These are phyloP conservation scores for Nomada ferruginata DNA, from an alignment of 2,888 invertebrate genomes.

Conservation along the genomic window DNA sequence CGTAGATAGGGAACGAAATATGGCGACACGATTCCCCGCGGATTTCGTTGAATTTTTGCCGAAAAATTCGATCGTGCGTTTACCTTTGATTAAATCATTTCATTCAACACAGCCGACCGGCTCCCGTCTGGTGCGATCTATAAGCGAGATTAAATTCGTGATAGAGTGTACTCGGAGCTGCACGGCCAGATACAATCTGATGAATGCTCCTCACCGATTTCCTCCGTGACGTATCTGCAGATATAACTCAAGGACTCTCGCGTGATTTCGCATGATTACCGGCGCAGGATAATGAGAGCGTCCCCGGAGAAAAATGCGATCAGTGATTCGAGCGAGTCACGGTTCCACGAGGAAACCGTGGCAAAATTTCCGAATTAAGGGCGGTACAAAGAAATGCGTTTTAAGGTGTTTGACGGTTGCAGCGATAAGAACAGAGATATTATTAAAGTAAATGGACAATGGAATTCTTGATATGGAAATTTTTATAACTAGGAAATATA, in stretches of 20 bases:
- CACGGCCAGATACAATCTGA: slow-evolving; percentile 68
- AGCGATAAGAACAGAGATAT: not conserved
- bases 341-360: not conserved
- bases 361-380: not conserved
- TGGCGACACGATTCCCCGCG: slow-evolving; percentile 50
- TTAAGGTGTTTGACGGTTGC: not conserved
- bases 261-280: slow-evolving; percentile 64
- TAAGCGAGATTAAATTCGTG: slow-evolving; percentile 53
- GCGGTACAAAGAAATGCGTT: no score
- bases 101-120: slow-evolving; percentile 54
- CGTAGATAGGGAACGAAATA: slow-evolving; percentile 71
- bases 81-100: slow-evolving; percentile 69
- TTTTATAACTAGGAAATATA: no score
- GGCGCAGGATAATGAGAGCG: slow-evolving; percentile 43
- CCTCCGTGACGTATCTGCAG: slow-evolving; percentile 61
- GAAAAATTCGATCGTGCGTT: slow-evolving; percentile 36
- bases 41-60: slow-evolving; percentile 31
- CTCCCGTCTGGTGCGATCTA: slow-evolving; percentile 47
- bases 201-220: slow-evolving; percentile 66
- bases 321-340: not conserved
- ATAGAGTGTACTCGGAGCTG: slow-evolving; percentile 17
- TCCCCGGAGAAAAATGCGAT: slow-evolving; percentile 45
- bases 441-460: no score
- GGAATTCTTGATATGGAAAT: no score
- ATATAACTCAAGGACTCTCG: slow-evolving; percentile 65